Evolutionary conservation across 2,797 vertebrate genomes (phyloP), one percentile per base, ranked within the genome.

Genomic region (Distichodus sexfasciatus): DNA sequence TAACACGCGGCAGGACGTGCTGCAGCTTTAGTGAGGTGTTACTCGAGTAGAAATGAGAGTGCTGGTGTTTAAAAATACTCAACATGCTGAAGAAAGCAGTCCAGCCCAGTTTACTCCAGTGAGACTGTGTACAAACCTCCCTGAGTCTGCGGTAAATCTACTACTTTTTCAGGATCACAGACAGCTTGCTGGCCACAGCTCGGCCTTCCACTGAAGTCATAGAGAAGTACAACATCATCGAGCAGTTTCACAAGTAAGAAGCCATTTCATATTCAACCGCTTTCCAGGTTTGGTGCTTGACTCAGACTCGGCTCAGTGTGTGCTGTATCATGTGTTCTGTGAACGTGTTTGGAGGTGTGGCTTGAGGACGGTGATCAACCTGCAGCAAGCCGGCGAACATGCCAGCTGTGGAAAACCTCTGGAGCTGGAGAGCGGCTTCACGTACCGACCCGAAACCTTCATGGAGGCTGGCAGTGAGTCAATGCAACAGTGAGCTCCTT

Each of bases 381-480:
- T 99, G 29, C 97, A 99, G 89, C 90, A 91, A 62, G 93, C 94
- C 21, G 97, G 97, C 41, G 97, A 99, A 84, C 97, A 99, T 0
- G 95, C 95, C 2, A 94, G 88, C 91, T 99, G 97, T 74, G 97
- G 97, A 69, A 94, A 89, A 74, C 90, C 94, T 19, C 83, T 99
- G 75, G 95, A 99, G 76, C 92, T 90, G 36, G 91, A 94, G 60
- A 98, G 97, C 0, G 95, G 96, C 68, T 99, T 99, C 87, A 95
- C 95, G 0, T 99, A 99, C 83, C 90, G 85, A 59, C 97, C 97
- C 1, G 95, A 98, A 85, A 88, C 86, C 57, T 98, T 99, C 83
- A 98, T 99, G 97, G 93, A 95, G 81, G 94, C 95, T 79, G 93
- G 94, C 85, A 96, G 97, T 99, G 86, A 88, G 95, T 87, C 12